phyloP scores from a whole-genome alignment of 2,888 invertebrate genomes.

The Sarcophaga subvicina region DNA sequence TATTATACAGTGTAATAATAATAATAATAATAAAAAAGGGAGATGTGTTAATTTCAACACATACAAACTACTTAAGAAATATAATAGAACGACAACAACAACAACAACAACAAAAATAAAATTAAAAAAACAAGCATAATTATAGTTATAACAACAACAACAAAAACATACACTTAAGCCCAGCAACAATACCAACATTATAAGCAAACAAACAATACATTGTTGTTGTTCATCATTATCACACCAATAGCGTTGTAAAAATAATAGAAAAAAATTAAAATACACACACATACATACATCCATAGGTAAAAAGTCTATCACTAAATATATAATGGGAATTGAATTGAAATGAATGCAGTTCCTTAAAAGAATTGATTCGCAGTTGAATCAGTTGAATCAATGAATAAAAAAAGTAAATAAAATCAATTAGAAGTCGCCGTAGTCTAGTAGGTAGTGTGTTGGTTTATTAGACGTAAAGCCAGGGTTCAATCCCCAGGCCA shows the following conservation, averaged over 20 bases:
- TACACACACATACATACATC: neutral
- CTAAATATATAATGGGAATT: conserved; percentile 11
- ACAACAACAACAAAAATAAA: conserved; percentile 19
- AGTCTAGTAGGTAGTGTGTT: too few species aligned
- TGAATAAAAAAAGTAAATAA: too few species aligned
- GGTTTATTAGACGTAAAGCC: too few species aligned
- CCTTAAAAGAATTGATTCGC: conserved; percentile 10
- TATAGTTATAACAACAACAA: conserved; percentile 39
- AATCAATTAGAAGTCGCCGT: too few species aligned
- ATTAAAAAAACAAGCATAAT: neutral
- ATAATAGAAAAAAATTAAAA: conserved; percentile 16
- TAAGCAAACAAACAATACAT: conserved; percentile 28
- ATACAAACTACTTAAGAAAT: conserved; percentile 56
- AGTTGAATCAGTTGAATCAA: too few species aligned
- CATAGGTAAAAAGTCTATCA: neutral
- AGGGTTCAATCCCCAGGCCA: too few species aligned
- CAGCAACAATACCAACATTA: conserved; percentile 11
- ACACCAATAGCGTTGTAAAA: conserved; percentile 48
- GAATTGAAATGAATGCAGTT: neutral
- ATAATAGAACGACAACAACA: neutral
- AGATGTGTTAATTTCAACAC: conserved; percentile 69
- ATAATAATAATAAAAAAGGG: conserved; percentile 57
- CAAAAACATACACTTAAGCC: neutral
- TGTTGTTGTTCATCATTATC: conserved; percentile 45
- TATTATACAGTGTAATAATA: conserved; percentile 6